These are phyloP conservation scores for Dasypus novemcinctus DNA, from an alignment of 2,113 vertebrate species.

Conservation along the genomic window DNA sequence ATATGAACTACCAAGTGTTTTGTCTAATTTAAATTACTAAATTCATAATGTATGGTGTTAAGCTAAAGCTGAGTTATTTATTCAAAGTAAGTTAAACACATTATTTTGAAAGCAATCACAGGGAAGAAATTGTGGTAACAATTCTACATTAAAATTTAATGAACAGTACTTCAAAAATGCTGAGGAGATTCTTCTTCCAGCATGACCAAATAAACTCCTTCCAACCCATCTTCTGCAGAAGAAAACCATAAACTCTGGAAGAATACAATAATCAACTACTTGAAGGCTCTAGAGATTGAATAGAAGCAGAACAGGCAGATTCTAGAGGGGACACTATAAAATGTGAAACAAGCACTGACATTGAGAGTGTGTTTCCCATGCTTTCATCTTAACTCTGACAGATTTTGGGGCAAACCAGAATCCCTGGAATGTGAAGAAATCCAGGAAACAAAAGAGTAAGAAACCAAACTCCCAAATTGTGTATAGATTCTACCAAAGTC, in stretches of 20 bases:
- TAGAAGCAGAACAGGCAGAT: background rate
- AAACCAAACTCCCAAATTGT: background rate
- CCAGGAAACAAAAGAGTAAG: background rate
- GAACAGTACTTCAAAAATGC: background rate
- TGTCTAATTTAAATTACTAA: background rate
- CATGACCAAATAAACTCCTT: background rate
- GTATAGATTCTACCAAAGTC: background rate
- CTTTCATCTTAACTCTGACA: background rate
- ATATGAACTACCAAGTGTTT: background rate
- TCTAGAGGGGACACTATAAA: background rate
- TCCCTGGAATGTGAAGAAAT: background rate
- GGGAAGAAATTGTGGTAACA: background rate
- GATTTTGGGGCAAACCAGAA: background rate
- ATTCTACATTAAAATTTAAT: background rate
- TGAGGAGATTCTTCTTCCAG: background rate
- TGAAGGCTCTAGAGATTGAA: background rate
- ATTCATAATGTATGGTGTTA: background rate
- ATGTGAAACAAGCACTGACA: background rate
- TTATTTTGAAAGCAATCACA: background rate
- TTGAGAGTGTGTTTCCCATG: background rate
- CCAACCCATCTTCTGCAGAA: background rate
- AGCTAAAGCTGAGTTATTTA: background rate
- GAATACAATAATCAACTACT: background rate
- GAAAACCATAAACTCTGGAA: background rate
- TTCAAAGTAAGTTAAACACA: background rate